These are phyloP conservation scores for Chironomus striatipennis DNA, from an alignment of 1,140 invertebrate genomes.

Conservation along the genomic window DNA sequence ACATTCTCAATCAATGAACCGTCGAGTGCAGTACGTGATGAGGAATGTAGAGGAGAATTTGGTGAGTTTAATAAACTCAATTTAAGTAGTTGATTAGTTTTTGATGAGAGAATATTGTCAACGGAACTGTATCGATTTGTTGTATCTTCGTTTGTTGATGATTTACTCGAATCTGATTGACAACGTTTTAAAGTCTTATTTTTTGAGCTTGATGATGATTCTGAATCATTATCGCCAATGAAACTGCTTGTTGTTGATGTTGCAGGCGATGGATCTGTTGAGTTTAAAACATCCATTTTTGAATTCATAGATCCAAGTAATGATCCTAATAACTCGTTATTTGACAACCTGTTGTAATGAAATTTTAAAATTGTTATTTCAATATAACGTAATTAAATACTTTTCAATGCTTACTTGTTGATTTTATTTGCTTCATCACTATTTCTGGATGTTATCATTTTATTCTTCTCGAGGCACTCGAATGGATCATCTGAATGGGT, in stretches of 20 bases:
- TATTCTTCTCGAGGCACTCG: background rate
- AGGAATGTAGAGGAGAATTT: background rate
- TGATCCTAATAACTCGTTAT: background rate
- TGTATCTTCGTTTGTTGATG: background rate
- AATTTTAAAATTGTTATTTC: background rate
- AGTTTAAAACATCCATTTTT: background rate
- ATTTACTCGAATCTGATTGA: background rate
- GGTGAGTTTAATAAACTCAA: background rate
- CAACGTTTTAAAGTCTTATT: background rate
- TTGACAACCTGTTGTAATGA: background rate
- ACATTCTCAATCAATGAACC: background rate
- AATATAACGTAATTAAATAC: background rate
- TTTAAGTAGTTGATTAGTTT: background rate
- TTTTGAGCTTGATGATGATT: background rate
- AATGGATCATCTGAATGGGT: background rate
- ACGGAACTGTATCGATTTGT: background rate
- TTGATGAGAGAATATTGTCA: background rate
- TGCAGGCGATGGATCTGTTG: background rate
- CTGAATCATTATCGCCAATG: background rate
- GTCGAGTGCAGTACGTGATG: background rate
- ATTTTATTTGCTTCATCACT: background rate
- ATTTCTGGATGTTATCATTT: background rate
- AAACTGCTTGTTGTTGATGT: background rate
- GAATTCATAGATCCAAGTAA: background rate
- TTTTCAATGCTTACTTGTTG: background rate